Percentiles rank a stretch among this genome's conserved stretches.
These are phyloP conservation scores for Thalassoma bifasciatum DNA, from an alignment of 2,113 vertebrate species.

Conservation along the genomic window DNA sequence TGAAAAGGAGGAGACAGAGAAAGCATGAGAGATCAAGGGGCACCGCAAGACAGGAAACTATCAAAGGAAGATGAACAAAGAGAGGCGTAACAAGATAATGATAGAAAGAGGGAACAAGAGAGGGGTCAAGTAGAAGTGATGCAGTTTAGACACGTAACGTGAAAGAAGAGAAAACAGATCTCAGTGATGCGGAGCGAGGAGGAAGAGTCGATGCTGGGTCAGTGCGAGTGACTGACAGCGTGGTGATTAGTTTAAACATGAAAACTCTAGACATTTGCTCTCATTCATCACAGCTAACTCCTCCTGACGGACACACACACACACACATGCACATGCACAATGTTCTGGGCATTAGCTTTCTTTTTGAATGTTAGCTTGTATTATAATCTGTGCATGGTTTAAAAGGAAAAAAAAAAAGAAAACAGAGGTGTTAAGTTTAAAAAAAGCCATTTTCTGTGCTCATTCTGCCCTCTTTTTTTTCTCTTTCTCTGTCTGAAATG, in stretches of 20 bases:
- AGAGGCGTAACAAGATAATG: conserved; percentile 13
- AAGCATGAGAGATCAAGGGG: background rate
- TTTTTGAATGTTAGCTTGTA: no score
- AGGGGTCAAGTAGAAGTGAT: conserved; percentile 51
- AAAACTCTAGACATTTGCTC: conserved; percentile 34
- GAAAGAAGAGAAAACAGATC: conserved; percentile 13
- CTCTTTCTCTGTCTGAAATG: no score
- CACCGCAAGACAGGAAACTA: background rate
- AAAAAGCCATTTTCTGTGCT: no score
- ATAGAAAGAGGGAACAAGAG: background rate
- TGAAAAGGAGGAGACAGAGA: background rate
- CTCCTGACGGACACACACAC: background rate
- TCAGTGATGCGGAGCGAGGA: background rate
- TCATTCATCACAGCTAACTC: conserved; percentile 13
- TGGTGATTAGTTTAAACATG: conserved; percentile 71
- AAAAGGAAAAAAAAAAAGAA: no score
- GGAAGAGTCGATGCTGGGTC: conserved; percentile 31
- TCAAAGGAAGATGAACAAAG: conserved; percentile 13
- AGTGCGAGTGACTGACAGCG: conserved; percentile 63
- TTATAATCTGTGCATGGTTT: no score
- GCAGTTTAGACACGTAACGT: conserved; percentile 32
- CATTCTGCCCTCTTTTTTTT: no score
- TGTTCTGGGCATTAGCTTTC: no score
- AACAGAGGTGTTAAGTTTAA: no score
- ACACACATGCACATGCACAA: background rate